Percentiles rank a stretch among this genome's conserved stretches.
phyloP scores from a whole-genome alignment of 1,140 invertebrate genomes.

The Bombus impatiens region DNA sequence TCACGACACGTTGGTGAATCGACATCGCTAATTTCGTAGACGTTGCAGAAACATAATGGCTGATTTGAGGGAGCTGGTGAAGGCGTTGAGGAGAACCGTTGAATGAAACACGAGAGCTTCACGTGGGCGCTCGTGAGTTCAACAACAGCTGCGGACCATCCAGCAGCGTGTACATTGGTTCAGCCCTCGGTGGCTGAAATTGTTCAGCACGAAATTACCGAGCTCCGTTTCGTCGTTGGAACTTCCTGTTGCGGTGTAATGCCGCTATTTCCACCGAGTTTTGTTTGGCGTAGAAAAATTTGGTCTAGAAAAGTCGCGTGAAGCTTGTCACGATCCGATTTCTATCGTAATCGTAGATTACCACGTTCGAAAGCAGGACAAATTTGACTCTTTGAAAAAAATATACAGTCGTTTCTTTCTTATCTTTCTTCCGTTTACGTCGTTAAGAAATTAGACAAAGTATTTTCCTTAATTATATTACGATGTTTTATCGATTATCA shows the following conservation, averaged over 20 bases:
- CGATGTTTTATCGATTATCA: too few species aligned
- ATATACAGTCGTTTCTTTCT: too few species aligned
- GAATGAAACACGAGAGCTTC: slow-evolving; percentile 37
- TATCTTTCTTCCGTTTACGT: too few species aligned
- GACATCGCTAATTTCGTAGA: slow-evolving; percentile 20
- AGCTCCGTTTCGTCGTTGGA: slow-evolving; percentile 1
- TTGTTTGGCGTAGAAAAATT: not conserved
- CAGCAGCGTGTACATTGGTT: slow-evolving; percentile 33
- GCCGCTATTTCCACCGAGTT: not conserved
- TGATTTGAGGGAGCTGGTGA: slow-evolving; percentile 25
- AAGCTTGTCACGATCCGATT: not conserved
- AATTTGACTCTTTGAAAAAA: too few species aligned
- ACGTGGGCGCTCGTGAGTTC: slow-evolving; percentile 34
- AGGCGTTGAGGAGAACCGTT: slow-evolving; percentile 13
- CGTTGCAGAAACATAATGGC: slow-evolving; percentile 16
- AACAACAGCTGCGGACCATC: slow-evolving; percentile 62
- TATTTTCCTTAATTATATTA: too few species aligned
- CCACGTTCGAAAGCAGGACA: too few species aligned
- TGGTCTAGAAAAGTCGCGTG: not conserved
- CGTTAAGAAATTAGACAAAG: too few species aligned
- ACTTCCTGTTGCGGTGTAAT: not conserved
- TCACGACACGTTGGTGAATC: not conserved
- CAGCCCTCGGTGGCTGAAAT: slow-evolving; percentile 15
- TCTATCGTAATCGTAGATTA: not conserved
- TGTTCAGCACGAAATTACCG: slow-evolving; percentile 12